These are phyloP conservation scores for Emydocephalus ijimae DNA, from an alignment of 2,113 vertebrate species.

Conservation along the genomic window DNA sequence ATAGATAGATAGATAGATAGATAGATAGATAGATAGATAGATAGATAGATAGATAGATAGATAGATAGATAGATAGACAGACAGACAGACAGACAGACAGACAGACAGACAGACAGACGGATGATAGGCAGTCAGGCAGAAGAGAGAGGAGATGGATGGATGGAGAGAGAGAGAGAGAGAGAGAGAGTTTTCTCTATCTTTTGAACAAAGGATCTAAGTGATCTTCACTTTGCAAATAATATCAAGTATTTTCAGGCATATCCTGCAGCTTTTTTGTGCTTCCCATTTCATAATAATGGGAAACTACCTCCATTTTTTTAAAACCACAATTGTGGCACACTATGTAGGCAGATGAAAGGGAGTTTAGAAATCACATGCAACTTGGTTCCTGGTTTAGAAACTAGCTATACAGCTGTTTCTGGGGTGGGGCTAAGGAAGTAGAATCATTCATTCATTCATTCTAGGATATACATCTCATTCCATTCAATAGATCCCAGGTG, in stretches of 20 bases:
- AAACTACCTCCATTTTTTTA: background rate
- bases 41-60: too few relatives aligned
- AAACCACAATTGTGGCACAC: background rate
- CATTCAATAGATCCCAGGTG: background rate
- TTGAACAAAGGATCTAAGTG: too few relatives aligned
- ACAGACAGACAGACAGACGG: too few relatives aligned
- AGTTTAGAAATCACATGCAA: background rate
- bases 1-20: too few relatives aligned
- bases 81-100: fast-evolving
- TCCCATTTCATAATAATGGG: background rate
- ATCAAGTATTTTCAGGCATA: background rate
- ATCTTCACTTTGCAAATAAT: too few relatives aligned
- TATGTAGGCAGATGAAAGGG: background rate
- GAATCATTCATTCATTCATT: background rate
- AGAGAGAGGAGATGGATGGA: too few relatives aligned
- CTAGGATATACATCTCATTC: background rate
- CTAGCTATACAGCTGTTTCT: background rate
- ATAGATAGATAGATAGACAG: too few relatives aligned
- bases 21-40: too few relatives aligned
- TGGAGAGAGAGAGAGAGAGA: too few relatives aligned
- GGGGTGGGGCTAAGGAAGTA: background rate
- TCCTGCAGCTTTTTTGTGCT: background rate
- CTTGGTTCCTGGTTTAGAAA: background rate
- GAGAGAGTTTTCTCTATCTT: too few relatives aligned
- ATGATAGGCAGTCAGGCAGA: too few relatives aligned